Evolutionary conservation across 2,113 vertebrate species (phyloP).

Genomic region (Sphaerodactylus townsendi): DNA sequence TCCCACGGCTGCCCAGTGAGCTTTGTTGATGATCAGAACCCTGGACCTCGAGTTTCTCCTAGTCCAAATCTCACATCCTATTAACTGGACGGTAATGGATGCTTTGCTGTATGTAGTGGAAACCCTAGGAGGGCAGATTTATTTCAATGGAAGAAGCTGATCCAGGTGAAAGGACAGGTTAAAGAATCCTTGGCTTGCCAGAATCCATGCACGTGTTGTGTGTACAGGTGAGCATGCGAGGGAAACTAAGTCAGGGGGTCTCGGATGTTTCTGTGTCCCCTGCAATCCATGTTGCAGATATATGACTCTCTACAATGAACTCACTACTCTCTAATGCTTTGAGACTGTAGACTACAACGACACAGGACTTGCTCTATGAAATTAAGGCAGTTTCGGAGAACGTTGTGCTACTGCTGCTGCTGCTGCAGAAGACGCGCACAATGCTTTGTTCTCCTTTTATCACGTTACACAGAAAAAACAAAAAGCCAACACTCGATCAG

Average conservation of each 20-base stretch:
- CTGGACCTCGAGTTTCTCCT: not conserved
- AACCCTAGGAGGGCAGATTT: not conserved
- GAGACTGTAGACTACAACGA: conserved; percentile 25
- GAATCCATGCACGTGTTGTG: not conserved
- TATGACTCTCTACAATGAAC: conserved; percentile 18
- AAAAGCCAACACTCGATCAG: conserved; percentile 55
- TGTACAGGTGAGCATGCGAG: not conserved
- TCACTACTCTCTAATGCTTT: conserved; percentile 3
- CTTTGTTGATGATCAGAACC: not conserved
- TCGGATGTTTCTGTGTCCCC: not conserved
- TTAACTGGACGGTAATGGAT: not conserved
- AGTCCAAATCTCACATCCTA: not conserved
- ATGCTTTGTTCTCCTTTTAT: conserved; percentile 41
- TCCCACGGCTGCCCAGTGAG: not conserved
- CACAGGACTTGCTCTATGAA: conserved; percentile 11
- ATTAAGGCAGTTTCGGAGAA: conserved; percentile 71
- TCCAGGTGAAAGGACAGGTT: not conserved
- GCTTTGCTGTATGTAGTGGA: not conserved
- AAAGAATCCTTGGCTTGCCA: not conserved
- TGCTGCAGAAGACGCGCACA: conserved; percentile 23
- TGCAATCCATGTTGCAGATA: not conserved
- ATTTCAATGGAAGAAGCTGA: not conserved
- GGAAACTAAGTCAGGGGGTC: not conserved
- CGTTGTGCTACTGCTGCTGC: conserved; percentile 46
- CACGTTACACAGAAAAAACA: conserved; percentile 31